Conservation (phyloP, 2,888 invertebrate genomes). For the Gymnosoma rotundatum region DNA sequence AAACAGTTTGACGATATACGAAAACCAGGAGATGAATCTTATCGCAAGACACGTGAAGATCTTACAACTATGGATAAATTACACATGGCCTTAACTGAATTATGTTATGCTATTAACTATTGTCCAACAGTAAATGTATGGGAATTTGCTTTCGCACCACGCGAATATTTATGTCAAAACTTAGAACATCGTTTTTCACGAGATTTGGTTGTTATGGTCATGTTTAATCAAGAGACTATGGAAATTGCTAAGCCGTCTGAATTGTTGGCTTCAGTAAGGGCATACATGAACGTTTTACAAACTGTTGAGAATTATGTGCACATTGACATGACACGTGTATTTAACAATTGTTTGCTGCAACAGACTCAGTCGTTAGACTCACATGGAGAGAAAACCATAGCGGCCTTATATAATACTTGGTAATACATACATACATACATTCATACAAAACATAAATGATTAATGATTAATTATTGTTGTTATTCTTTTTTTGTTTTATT, state of each 20-base stretch:
- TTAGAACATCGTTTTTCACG: slow-evolving; percentile 95
- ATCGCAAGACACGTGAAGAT: slow-evolving; percentile 96
- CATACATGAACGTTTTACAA: slow-evolving; percentile 99
- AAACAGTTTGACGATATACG: slow-evolving; percentile 93
- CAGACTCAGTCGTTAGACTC: slow-evolving; percentile 97
- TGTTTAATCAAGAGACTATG: slow-evolving; percentile 97
- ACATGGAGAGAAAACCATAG: slow-evolving; percentile 98
- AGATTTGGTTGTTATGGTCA: slow-evolving; percentile 98
- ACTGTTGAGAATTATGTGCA: slow-evolving; percentile 99
- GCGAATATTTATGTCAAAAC: slow-evolving; percentile 98
- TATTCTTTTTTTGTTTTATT: too few relatives aligned
- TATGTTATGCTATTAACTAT: slow-evolving; percentile 98
- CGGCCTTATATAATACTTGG: slow-evolving; percentile 97
- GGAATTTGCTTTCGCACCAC: slow-evolving; percentile 99
- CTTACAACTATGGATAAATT: slow-evolving; percentile 99
- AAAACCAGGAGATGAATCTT: slow-evolving; percentile 97
- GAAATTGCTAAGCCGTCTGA: slow-evolving; percentile 99
- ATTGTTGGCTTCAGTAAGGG: slow-evolving; percentile 94
- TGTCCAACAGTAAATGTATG: slow-evolving; percentile 98
- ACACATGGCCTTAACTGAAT: slow-evolving; percentile 98
- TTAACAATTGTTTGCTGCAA: slow-evolving; percentile 97
- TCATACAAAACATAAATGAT: too few relatives aligned
- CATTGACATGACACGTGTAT: slow-evolving; percentile 98
- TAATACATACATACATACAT: slow-evolving; percentile 23
- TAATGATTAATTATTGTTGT: not conserved